Evolutionary conservation across 2,113 vertebrate genomes (phyloP), one percentile per base, ranked within the genome.

Genomic region (Notothenia coriiceps): DNA sequence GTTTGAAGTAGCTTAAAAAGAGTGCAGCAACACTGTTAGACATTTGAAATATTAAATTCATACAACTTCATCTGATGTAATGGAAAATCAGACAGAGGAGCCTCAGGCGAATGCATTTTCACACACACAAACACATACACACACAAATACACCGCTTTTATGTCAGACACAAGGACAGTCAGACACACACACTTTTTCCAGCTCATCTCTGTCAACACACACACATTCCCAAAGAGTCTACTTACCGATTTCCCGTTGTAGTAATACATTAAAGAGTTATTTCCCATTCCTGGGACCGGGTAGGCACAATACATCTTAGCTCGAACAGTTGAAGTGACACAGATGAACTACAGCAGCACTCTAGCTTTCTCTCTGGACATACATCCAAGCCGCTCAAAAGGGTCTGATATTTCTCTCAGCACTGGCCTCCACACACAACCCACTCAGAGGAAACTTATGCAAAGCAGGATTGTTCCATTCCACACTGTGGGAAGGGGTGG

Each of bases 191-290:
- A 80, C 67, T 79, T 83, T 70, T 73, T 68, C 52, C 56, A 84
- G 74, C 54, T 89, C 66, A 50, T 47, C 55, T 75, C 54, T 29
- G 47, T 83, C 62, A 14, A 85, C 72, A 84, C 61, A 84, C 61
- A 92, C 79, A 92, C 91, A 95, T 94, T 94, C 73, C 81, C 83
- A 88, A 83, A 92, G 79, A 88, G 75, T 82, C 56, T 89, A 95
- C 97, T 98, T 95, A 99, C 98, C 96, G 97, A 98, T 95, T 99
- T 99, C 63, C 98, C 97, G 92, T 97, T 99, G 96, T 97, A 99
- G 95, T 98, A 98, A 95, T 98, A 99, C 98, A 99, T 97, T 94
- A 98, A 95, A 89, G 97, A 97, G 96, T 95, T 98, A 95, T 95
- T 96, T 93, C 96, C 97, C 97, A 97, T 96, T 94, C 98, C 97